Base-by-base conservation (phyloP, 37 sponge, comb jelly and placozoan genomes). In the Theonella swinhoei region DNA sequence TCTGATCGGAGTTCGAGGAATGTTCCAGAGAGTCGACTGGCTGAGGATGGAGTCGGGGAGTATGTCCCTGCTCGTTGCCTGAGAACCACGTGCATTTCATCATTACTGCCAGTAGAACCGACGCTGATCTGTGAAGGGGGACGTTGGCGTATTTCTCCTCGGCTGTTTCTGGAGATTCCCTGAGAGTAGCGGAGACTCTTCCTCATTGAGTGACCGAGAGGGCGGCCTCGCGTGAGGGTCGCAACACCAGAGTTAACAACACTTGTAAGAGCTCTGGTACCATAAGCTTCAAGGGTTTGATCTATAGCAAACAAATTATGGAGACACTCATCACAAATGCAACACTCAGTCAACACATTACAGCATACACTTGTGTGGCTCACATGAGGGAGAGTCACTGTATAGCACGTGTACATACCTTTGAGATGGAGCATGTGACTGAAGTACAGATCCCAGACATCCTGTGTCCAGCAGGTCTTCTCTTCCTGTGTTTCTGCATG, bases 381-480 rank as follows among this genome's bases (percentile, higher is more conserved):
- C 19, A 11, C 61, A 59, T 59, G 61, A 59, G 19, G 19, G 19
- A 22, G 61, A 59, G 11, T 59, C 61, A 59, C 19, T 22, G 19
- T 22, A 59, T 19, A 59, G 19, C 19, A 59, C 11, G 19, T 59
- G 19, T 19, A 59, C 11, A 59, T n/a, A 93, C 94, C 94, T 85
- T 91, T 91, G 58, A 94, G 86, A 17, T 20, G 29, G 33, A 83
- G 61, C 86, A 94, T 88, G 62, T 91, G 95, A 47, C 70, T 68
- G 41, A 91, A 85, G 82, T 85, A 85, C 63, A 94, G 82, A 28
- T 91, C 83, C 71, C 88, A 76, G 8, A 94, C 79, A 30, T 91
- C 95, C 28, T 88, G 62, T 19, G 88, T 76, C 95, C 95, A 94
- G 31, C 80, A 58, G 59, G 62, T 54, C 67, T 94, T 94, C 39